Conservation (phyloP, 2,888 invertebrate species). For the Cephus pulcher region DNA sequence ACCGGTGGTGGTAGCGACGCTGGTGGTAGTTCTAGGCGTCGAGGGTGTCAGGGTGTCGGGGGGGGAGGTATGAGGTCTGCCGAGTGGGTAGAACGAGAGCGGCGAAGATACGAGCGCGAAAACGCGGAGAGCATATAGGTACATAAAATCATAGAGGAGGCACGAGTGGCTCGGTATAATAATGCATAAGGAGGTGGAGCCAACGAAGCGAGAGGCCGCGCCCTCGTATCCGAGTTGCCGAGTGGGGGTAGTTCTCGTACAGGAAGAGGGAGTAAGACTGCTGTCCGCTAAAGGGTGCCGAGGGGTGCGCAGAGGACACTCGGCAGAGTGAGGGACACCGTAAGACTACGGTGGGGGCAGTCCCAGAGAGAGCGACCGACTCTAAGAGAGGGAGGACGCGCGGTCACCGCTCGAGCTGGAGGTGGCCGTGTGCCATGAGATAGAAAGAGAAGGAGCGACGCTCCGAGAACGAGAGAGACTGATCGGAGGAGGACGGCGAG, state of each 20-base stretch:
- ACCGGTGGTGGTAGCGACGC: too few species aligned
- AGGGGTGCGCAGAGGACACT: not conserved
- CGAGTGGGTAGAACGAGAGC: not conserved
- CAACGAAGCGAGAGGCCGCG: constrained; percentile 10
- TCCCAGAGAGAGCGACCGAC: constrained; percentile 3
- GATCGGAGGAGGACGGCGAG: constrained; percentile 26
- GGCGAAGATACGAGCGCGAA: constrained; percentile 18
- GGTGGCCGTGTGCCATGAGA: constrained; percentile 10
- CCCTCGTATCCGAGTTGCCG: constrained; percentile 22
- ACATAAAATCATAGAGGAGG: constrained; percentile 61
- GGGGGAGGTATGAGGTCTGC: too few species aligned
- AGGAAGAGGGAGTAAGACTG: constrained; percentile 47
- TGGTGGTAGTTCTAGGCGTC: too few species aligned
- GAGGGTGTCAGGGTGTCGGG: too few species aligned
- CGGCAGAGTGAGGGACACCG: constrained; percentile 4
- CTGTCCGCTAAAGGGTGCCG: not conserved
- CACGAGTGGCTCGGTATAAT: constrained; percentile 59
- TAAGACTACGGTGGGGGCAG: constrained; percentile 5
- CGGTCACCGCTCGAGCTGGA: constrained; percentile 12
- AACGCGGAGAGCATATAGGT: constrained; percentile 32
- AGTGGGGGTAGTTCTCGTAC: constrained; percentile 36
- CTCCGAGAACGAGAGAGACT: constrained; percentile 15
- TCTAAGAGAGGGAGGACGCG: constrained; percentile 6
- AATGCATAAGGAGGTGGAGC: constrained; percentile 65
- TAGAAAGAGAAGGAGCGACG: not conserved